Percentiles rank a stretch among this genome's conserved stretches.
These are phyloP conservation scores for Nyctalus aviator DNA, from an alignment of 2,797 vertebrate species.

Conservation along the genomic window DNA sequence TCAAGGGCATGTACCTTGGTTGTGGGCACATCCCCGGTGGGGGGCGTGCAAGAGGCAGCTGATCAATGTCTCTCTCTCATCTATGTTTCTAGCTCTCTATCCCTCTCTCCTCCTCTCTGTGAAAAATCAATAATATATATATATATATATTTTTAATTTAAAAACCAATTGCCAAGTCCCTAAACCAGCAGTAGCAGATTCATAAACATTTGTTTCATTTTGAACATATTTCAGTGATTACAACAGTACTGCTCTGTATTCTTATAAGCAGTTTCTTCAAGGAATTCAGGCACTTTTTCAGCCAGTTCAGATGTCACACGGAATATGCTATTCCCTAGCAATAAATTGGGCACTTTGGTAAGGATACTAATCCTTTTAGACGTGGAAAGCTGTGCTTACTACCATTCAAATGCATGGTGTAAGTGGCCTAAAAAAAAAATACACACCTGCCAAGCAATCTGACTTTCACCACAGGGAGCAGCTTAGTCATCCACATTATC, in stretches of 20 bases:
- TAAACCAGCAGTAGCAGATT: background rate
- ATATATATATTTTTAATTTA: background rate
- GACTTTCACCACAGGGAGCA: slow-evolving; percentile 58
- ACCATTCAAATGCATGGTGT: slow-evolving; percentile 46
- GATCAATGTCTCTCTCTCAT: too few species aligned
- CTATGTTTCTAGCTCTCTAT: too few species aligned
- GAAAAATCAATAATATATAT: too few species aligned
- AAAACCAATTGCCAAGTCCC: background rate
- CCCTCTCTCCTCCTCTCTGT: too few species aligned
- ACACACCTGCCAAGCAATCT: slow-evolving; percentile 62
- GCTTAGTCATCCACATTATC: slow-evolving; percentile 54
- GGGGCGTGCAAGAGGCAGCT: too few species aligned
- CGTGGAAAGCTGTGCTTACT: slow-evolving; percentile 22
- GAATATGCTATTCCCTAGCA: slow-evolving; percentile 54
- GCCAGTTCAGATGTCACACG: slow-evolving; percentile 29
- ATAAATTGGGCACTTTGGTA: slow-evolving; percentile 49
- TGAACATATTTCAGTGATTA: slow-evolving; percentile 41
- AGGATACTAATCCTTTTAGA: slow-evolving; percentile 61
- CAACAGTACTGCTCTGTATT: background rate
- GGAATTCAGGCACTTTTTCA: slow-evolving; percentile 58
- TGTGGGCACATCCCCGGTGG: too few species aligned
- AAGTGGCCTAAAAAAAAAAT: background rate
- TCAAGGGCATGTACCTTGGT: too few species aligned
- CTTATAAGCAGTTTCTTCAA: slow-evolving; percentile 26
- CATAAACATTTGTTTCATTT: slow-evolving; percentile 34